Evolutionary conservation across 2,113 vertebrate genomes (phyloP), one percentile per base, ranked within the genome.

Genomic region (Indri indri): DNA sequence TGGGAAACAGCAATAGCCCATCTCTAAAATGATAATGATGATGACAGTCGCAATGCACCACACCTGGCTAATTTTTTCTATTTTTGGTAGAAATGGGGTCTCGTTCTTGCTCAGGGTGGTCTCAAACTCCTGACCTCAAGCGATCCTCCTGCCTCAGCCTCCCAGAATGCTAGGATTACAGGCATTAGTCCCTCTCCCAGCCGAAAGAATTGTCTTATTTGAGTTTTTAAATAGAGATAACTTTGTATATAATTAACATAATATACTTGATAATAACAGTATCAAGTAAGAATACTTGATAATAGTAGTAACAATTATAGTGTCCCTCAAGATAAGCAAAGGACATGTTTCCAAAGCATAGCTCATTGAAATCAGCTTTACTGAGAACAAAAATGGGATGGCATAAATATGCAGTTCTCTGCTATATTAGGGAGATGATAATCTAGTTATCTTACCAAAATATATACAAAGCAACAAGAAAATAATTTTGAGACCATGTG

Each of bases 201-300:
- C 25, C 9, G 11, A 27, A 61, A 61, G 25, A 95, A 90, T n/a
- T 81, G 20, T 93, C 47, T 91, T 68, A 65, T 8, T 96, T 91
- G 66, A n/a, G 23, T 84, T 84, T 91, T 93, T 94, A 71, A 93
- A 25, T 45, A 77, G 52, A 25, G 32, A 95, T 83, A 76, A 76
- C 23, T 84, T 66, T 65, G 57, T 65, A 18, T 18, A 47, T 18
- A 88, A 13, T 71, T 52, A 95, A 91, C 54, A 95, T 30, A 90
- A 74, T 45, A 50, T 52, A 90, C 63, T 40, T 83, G 68, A 40
- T 89, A 65, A 32, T 81, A 91, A 57, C 23, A 89, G 30, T 88
- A 87, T 85, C 76, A 79, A 79, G 30, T 77, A 79, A 82, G 47
- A 68, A 84, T 70, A 50, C 9, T 57, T 61, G 52, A 84, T 77